Evolutionary conservation across 2,797 vertebrate species (phyloP).

Genomic region (Diceros bicornis): DNA sequence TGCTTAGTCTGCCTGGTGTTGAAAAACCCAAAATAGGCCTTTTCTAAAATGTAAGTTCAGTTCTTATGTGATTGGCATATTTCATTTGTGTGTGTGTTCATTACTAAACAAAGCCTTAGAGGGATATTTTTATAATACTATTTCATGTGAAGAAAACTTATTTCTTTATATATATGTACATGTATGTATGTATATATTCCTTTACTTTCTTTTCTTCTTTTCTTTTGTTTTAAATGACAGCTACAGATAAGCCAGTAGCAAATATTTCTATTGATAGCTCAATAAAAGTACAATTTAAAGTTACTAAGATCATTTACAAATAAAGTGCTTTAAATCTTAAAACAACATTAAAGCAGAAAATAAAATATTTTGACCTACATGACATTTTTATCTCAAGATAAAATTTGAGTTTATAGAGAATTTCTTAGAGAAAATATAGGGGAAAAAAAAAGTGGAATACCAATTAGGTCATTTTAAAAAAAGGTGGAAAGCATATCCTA

Average conservation of each 20-base stretch:
- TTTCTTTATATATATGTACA: not conserved
- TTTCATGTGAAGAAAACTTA: not conserved
- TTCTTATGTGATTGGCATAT: not conserved
- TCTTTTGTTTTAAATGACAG: not conserved
- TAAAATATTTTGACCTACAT: not conserved
- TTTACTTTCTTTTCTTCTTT: not conserved
- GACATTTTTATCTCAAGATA: not conserved
- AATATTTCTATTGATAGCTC: not conserved
- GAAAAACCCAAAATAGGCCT: not conserved
- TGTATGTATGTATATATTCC: not conserved
- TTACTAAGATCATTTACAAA: not conserved
- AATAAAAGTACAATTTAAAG: conserved; percentile 3
- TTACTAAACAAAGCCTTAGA: not conserved
- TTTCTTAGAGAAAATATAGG: not conserved
- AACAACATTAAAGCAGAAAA: not conserved
- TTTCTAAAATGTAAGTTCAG: not conserved
- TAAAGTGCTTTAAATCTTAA: not conserved
- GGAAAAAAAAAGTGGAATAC: not conserved
- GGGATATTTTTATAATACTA: not conserved
- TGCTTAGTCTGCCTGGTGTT: not conserved
- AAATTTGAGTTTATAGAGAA: conserved; percentile 8
- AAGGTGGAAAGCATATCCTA: not conserved
- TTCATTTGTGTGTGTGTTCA: not conserved
- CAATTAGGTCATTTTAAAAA: not conserved
- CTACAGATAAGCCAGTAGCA: not conserved